Percentiles rank a stretch among this genome's conserved stretches.
phyloP scores from a whole-genome alignment of 2,888 invertebrate species.

The Zygogramma bicolorata region DNA sequence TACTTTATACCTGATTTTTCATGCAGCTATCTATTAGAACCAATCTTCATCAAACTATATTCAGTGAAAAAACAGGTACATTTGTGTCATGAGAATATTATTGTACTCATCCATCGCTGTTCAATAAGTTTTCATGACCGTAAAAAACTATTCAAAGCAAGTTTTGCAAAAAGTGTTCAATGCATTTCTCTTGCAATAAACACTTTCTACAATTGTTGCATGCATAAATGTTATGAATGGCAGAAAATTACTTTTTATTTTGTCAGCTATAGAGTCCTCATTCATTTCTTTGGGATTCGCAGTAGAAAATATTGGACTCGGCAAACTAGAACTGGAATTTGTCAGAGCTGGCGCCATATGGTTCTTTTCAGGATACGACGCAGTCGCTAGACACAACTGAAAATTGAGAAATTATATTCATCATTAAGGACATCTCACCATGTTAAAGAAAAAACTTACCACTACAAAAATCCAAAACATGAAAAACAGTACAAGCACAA shows the following conservation, averaged over 20 bases:
- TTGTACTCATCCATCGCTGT: too few species aligned
- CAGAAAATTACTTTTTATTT: conserved; percentile 51
- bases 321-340: conserved; percentile 25
- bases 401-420: conserved; percentile 44
- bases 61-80: too few species aligned
- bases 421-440: background rate
- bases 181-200: too few species aligned
- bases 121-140: too few species aligned
- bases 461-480: conserved; percentile 89
- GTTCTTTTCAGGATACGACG: conserved; percentile 73
- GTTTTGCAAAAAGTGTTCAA: too few species aligned
- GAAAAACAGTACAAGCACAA: conserved; percentile 82
- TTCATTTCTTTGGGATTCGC: conserved; percentile 38
- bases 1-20: too few species aligned
- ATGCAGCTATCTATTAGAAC: too few species aligned
- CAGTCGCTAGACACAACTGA: conserved; percentile 82
- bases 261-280: conserved; percentile 49
- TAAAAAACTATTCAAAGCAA: too few species aligned
- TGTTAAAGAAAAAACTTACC: conserved; percentile 69
- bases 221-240: too few species aligned
- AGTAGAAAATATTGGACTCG: conserved; percentile 15
- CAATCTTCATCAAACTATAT: too few species aligned
- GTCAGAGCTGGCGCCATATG: conserved; percentile 41
- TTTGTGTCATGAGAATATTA: too few species aligned
- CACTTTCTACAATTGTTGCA: too few species aligned